Base-by-base conservation (phyloP, 2,797 vertebrate species). In the Stomatorhinus walkeri region DNA sequence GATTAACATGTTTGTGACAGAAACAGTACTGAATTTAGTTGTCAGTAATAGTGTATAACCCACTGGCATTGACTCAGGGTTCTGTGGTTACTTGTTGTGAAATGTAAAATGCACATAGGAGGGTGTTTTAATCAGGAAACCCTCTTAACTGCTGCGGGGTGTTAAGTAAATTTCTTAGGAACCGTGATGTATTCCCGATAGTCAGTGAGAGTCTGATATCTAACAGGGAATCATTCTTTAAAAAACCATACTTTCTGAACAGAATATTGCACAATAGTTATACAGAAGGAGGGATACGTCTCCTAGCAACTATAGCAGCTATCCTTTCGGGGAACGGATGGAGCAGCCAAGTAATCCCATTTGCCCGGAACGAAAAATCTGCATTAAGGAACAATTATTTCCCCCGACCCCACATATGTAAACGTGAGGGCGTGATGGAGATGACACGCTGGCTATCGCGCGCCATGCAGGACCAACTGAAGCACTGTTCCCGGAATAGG, bases 251-350 rank as follows among this genome's bases (percentile, higher is more conserved):
- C 87, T 87, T 48, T 56, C 56, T 24, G 76, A 48, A 48, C 59
- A 64, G 59, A 68, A 64, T 24, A 87, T 59, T 68, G 54, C 46
- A 87, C 87, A 68, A 59, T 87, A 81, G 32, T 32, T 87, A 51
- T 89, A 85, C 64, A 92, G 90, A 89, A 85, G 89, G 93, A 92
- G 89, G 93, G 90, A 92, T 89, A 88, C 91, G 94, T 96, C 94
- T 92, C 95, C 92, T 94, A 94, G 95, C 94, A 95, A 96, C 95
- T 91, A 22, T 90, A 54, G 90, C 89, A 92, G 92, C 90, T 88
- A 90, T 93, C 93, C 93, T 95, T 93, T 94, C 91, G 90, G 91
- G 92, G 93, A 94, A 88, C 92, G 92, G 92, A 94, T 94, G 92
- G 92, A 94, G 90, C 92, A 92, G 92, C 91, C 90, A 89, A 12